Conservation (phyloP, 1,140 invertebrate species). For the Drosophila sechellia region DNA sequence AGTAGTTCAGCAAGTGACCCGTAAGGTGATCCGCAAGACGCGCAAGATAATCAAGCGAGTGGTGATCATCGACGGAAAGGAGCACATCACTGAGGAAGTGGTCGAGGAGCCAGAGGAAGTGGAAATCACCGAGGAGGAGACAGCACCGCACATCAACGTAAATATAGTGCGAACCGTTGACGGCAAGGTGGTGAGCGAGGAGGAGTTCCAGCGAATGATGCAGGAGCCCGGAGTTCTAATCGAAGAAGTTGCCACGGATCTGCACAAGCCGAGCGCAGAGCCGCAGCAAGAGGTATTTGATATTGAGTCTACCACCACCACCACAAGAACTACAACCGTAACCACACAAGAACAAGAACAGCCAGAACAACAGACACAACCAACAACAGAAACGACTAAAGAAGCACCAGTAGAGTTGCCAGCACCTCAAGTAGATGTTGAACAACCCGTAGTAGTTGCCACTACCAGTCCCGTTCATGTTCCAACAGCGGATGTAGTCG, state of each 20-base stretch:
- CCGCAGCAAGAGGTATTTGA: slow-evolving; percentile 84
- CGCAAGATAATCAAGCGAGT: slow-evolving; percentile 90
- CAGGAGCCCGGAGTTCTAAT: slow-evolving; percentile 75
- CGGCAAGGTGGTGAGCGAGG: slow-evolving; percentile 85
- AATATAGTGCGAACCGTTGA: slow-evolving; percentile 88
- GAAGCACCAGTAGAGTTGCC: slow-evolving; percentile 80
- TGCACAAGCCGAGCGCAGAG: slow-evolving; percentile 48
- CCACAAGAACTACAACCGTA: slow-evolving; percentile 50
- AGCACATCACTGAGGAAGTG: slow-evolving; percentile 92
- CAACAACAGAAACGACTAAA: slow-evolving; percentile 62
- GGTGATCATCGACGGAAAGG: slow-evolving; percentile 92
- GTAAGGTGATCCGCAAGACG: slow-evolving; percentile 90
- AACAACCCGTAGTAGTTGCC: slow-evolving; percentile 75
- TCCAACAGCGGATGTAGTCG: slow-evolving; percentile 67
- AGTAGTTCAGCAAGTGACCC: slow-evolving; percentile 91
- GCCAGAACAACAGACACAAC: slow-evolving; percentile 59
- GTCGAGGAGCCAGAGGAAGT: slow-evolving; percentile 93
- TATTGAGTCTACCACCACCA: slow-evolving; percentile 79
- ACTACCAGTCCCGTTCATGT: slow-evolving; percentile 79
- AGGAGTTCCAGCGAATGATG: slow-evolving; percentile 84
- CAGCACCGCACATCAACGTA: slow-evolving; percentile 90
- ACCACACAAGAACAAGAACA: slow-evolving; percentile 64
- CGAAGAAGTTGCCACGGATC: slow-evolving; percentile 79
- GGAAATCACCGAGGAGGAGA: slow-evolving; percentile 90
- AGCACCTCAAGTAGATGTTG: slow-evolving; percentile 83